A percentile compares a stretch with the other conserved stretches of the same genome.
Conservation (phyloP, 2,113 vertebrate genomes). For the Rhinogobius similis region DNA sequence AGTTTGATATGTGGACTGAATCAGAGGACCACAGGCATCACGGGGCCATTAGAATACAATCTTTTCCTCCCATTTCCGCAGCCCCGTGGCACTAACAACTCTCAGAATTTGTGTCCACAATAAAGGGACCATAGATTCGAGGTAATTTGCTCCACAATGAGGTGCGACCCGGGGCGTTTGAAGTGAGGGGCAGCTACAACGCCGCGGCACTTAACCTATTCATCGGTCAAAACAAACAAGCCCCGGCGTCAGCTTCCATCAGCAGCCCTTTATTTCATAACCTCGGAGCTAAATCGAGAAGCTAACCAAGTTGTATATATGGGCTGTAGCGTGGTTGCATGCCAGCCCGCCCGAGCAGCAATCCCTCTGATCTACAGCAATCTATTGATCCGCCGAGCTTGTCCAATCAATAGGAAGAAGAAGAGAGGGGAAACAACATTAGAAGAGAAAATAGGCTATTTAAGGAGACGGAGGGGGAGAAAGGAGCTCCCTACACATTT, state of each 20-base stretch:
- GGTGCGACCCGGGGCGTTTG: constrained; percentile 57
- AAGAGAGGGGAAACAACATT: constrained; percentile 72
- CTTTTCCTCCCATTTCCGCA: constrained; percentile 46
- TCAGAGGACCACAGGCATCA: constrained; percentile 48
- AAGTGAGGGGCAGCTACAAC: constrained; percentile 48
- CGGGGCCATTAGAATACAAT: constrained; percentile 65
- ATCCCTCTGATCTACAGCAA: constrained; percentile 75
- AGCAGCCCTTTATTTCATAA: constrained; percentile 70
- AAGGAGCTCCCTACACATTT: constrained; percentile 32
- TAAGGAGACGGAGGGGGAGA: constrained; percentile 50
- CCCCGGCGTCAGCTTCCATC: constrained; percentile 63
- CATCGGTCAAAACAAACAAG: constrained; percentile 75
- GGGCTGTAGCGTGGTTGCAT: constrained; percentile 39
- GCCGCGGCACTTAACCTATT: constrained; percentile 68
- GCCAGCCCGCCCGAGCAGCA: constrained; percentile 50
- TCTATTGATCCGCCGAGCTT: constrained; percentile 71
- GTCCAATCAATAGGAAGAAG: constrained; percentile 74
- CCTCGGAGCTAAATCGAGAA: constrained; percentile 55
- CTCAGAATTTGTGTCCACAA: constrained; percentile 70
- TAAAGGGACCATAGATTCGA: constrained; percentile 70
- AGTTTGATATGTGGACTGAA: constrained; percentile 49
- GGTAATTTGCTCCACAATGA: constrained; percentile 73
- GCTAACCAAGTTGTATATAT: constrained; percentile 43
- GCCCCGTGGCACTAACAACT: constrained; percentile 68
- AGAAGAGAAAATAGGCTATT: constrained; percentile 75